These are phyloP conservation scores for Drosophila tani DNA, from an alignment of 1,140 invertebrate species.

Conservation along the genomic window DNA sequence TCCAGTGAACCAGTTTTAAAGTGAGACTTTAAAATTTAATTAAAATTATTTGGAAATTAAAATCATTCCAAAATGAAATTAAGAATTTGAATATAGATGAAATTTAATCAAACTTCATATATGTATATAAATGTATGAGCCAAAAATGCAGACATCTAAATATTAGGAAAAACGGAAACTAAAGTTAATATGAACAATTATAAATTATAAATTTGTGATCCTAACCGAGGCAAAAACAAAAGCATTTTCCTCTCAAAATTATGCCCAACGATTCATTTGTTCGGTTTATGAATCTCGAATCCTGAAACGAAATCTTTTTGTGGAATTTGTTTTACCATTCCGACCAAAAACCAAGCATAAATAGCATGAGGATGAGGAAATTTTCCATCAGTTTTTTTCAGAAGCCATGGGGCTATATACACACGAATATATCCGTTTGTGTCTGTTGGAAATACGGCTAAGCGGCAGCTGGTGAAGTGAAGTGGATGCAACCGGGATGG, in stretches of 20 bases:
- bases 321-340: background rate
- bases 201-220: too few species aligned
- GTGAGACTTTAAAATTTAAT: background rate
- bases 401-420: background rate
- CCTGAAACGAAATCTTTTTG: too few species aligned
- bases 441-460: conserved; percentile 7
- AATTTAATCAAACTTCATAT: too few species aligned
- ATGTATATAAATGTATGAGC: too few species aligned
- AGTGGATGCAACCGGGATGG: background rate
- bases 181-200: too few species aligned
- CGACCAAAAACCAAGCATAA: background rate
- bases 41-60: background rate
- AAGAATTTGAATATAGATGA: too few species aligned
- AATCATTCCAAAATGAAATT: background rate
- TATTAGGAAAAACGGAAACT: too few species aligned
- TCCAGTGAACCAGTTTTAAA: background rate
- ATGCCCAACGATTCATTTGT: background rate
- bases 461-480: conserved; percentile 19
- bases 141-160: background rate
- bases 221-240: background rate
- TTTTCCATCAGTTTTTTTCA: conserved; percentile 5
- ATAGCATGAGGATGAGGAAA: too few species aligned
- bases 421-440: background rate
- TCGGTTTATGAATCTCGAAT: background rate
- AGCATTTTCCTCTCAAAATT: background rate